These are phyloP conservation scores for Mustela lutreola DNA, from an alignment of 2,113 vertebrate species.

Conservation along the genomic window DNA sequence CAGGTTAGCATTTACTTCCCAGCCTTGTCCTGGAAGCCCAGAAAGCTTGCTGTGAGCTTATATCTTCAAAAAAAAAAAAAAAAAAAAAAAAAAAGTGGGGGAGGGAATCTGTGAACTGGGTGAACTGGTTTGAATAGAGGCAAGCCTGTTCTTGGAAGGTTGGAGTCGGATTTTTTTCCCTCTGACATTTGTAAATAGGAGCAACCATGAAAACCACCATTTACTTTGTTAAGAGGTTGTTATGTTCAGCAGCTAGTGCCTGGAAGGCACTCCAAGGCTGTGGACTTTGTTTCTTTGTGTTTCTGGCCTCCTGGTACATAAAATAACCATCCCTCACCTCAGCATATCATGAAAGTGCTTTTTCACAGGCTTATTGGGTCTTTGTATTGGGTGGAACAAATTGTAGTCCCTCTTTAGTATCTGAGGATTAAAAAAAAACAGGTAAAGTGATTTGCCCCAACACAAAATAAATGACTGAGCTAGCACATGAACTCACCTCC, in stretches of 20 bases:
- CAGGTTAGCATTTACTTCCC: neutral
- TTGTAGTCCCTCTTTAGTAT: neutral
- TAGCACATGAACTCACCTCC: neutral
- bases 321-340: neutral
- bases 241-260: neutral
- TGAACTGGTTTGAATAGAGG: slow-evolving; percentile 74
- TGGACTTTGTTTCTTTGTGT: neutral
- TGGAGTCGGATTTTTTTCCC: neutral
- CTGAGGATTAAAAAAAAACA: neutral
- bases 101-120: neutral
- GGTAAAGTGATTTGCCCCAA: neutral
- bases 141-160: slow-evolving; percentile 68
- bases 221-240: neutral
- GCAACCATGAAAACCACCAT: neutral
- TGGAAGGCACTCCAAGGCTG: neutral
- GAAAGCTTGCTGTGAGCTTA: slow-evolving; percentile 7
- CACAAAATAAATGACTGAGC: neutral
- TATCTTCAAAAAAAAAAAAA: neutral
- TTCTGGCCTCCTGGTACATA: neutral
- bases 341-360: neutral
- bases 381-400: neutral
- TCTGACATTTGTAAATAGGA: slow-evolving; percentile 27
- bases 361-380: neutral
- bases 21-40: neutral
- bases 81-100: neutral